These are phyloP conservation scores for Polypterus senegalus DNA, from an alignment of 2,113 vertebrate species.

Conservation along the genomic window DNA sequence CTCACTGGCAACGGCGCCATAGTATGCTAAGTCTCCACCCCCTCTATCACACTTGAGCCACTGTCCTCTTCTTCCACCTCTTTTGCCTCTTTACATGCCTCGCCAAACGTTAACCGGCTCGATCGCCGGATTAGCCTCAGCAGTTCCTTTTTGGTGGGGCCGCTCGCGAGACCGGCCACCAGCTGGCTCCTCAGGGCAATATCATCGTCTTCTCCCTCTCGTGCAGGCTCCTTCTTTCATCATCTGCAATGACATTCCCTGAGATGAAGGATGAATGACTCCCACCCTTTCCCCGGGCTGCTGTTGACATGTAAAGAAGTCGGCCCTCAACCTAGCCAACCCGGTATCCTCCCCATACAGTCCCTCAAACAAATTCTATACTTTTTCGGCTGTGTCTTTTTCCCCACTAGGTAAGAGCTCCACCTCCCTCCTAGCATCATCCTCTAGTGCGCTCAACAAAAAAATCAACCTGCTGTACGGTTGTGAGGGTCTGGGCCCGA, in stretches of 20 bases:
- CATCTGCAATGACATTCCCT: neutral
- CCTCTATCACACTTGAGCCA: neutral
- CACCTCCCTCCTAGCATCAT: neutral
- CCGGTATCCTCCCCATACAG: neutral
- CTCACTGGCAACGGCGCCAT: too few relatives aligned
- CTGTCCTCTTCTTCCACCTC: neutral
- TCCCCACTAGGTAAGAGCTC: neutral
- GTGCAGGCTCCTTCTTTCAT: neutral
- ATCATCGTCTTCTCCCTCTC: neutral
- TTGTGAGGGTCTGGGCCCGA: neutral
- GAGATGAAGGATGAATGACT: neutral
- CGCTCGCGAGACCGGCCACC: neutral
- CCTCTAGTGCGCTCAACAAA: neutral
- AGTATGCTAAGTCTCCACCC: neutral
- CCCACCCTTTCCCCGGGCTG: neutral
- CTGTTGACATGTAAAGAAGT: neutral
- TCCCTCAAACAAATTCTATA: neutral
- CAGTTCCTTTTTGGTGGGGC: neutral
- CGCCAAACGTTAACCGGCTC: neutral
- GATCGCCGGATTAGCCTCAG: neutral
- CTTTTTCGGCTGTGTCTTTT: neutral
- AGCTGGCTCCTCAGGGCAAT: neutral
- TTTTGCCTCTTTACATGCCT: neutral
- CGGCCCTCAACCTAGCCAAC: neutral
- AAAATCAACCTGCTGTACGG: neutral